Percentiles rank a stretch among this genome's conserved stretches.
Conservation (phyloP, 2,113 vertebrate genomes). For the Lophotis ruficrista region DNA sequence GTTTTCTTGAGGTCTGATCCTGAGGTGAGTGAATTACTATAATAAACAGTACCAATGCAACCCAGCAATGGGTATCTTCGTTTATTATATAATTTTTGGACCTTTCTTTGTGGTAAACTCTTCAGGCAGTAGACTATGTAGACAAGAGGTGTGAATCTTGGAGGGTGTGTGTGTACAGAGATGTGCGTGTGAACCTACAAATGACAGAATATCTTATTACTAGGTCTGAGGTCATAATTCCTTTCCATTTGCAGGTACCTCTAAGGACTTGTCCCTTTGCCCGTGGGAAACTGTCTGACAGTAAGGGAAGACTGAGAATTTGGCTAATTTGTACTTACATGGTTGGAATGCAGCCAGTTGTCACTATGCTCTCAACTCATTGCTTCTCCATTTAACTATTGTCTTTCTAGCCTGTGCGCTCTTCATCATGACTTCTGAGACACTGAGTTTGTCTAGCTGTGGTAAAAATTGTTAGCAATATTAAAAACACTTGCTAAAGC, state of each 20-base stretch:
- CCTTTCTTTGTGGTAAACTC: neutral
- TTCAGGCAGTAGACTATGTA: neutral
- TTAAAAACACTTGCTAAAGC: neutral
- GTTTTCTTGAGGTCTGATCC: neutral
- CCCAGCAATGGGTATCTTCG: neutral
- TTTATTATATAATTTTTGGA: neutral
- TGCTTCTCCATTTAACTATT: slow-evolving; percentile 4
- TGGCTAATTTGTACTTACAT: slow-evolving; percentile 1
- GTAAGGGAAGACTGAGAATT: slow-evolving; percentile 22
- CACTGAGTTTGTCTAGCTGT: neutral
- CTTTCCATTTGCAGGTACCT: slow-evolving; percentile 8
- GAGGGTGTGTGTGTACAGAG: neutral
- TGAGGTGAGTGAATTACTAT: neutral
- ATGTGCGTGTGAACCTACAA: neutral
- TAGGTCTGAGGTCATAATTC: neutral
- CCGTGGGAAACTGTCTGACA: slow-evolving; percentile 27
- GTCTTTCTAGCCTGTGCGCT: neutral
- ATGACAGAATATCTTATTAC: neutral
- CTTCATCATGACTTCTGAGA: neutral
- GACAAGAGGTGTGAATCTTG: neutral
- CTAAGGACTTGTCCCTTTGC: neutral
- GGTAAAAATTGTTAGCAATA: neutral
- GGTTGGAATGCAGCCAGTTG: slow-evolving; percentile 33
- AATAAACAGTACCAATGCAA: neutral
- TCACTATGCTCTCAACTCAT: neutral